These are phyloP conservation scores for Bombus waltoni DNA, from an alignment of 1,140 invertebrate species.

Conservation along the genomic window DNA sequence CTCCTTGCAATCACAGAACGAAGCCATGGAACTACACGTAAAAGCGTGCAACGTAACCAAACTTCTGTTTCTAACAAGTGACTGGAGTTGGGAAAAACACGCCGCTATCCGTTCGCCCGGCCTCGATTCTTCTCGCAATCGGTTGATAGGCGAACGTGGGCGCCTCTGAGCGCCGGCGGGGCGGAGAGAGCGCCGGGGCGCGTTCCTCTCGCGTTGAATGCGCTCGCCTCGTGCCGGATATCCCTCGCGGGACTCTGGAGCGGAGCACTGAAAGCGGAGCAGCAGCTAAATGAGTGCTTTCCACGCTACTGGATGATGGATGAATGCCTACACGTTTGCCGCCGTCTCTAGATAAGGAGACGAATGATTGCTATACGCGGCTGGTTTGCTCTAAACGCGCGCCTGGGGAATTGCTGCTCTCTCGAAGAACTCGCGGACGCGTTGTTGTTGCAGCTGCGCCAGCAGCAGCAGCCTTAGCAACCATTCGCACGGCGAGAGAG, in stretches of 20 bases:
- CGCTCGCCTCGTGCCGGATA: slow-evolving; percentile 54
- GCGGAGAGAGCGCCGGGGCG: neutral
- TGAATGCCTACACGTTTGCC: slow-evolving; percentile 69
- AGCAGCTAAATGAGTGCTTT: slow-evolving; percentile 66
- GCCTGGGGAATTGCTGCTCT: slow-evolving; percentile 57
- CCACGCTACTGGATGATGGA: slow-evolving; percentile 75
- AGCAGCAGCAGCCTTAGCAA: slow-evolving; percentile 11
- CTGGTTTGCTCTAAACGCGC: slow-evolving; percentile 66
- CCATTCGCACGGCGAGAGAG: slow-evolving; percentile 3
- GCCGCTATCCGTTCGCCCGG: neutral
- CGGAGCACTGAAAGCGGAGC: slow-evolving; percentile 47
- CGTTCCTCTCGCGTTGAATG: slow-evolving; percentile 2
- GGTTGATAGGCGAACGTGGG: neutral
- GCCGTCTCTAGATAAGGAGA: slow-evolving; percentile 72
- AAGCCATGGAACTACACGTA: neutral
- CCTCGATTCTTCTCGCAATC: slow-evolving; percentile 1
- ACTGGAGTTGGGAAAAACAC: neutral
- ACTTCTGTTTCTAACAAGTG: neutral
- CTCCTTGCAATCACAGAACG: no score
- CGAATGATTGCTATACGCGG: slow-evolving; percentile 66
- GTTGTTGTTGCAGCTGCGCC: slow-evolving; percentile 14
- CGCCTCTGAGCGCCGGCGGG: neutral
- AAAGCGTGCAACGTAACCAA: neutral
- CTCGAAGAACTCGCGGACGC: slow-evolving; percentile 11
- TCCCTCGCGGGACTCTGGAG: slow-evolving; percentile 44